Evolutionary conservation across 2,797 vertebrate species (phyloP).

Genomic region (Danio aesculapii): DNA sequence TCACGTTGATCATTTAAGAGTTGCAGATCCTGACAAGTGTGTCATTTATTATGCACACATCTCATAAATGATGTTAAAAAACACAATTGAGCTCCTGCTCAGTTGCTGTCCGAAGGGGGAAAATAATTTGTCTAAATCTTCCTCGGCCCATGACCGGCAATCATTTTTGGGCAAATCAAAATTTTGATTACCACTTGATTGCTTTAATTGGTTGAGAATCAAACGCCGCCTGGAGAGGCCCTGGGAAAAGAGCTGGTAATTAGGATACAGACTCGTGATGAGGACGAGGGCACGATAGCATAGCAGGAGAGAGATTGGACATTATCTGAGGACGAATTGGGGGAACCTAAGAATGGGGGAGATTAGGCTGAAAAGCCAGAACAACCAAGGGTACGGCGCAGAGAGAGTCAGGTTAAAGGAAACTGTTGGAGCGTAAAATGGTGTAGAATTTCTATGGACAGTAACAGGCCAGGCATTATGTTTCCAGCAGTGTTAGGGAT

Average conservation of each 20-base stretch:
- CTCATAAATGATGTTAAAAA: conserved; percentile 24
- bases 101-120: background rate
- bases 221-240: conserved; percentile 41
- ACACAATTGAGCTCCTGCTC: conserved; percentile 15
- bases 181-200: conserved; percentile 58
- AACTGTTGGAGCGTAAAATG: conserved; percentile 44
- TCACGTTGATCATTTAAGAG: background rate
- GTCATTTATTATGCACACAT: background rate
- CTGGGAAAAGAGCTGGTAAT: conserved; percentile 51
- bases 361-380: conserved; percentile 9
- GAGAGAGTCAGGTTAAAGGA: conserved; percentile 35
- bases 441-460: conserved; percentile 55
- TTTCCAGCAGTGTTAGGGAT: conserved; percentile 69
- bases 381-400: conserved; percentile 7
- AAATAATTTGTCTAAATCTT: conserved; percentile 30
- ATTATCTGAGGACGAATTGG: conserved; percentile 32
- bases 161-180: conserved; percentile 48
- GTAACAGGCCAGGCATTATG: conserved; percentile 65
- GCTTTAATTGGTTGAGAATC: conserved; percentile 53
- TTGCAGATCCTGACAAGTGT: background rate
- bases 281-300: conserved; percentile 36
- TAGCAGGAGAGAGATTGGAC: conserved; percentile 18
- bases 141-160: conserved; percentile 6
- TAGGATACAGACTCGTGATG: conserved; percentile 37
- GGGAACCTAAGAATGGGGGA: conserved; percentile 15